phyloP scores from a whole-genome alignment of 2,113 vertebrate species.

The Raphicerus campestris region DNA sequence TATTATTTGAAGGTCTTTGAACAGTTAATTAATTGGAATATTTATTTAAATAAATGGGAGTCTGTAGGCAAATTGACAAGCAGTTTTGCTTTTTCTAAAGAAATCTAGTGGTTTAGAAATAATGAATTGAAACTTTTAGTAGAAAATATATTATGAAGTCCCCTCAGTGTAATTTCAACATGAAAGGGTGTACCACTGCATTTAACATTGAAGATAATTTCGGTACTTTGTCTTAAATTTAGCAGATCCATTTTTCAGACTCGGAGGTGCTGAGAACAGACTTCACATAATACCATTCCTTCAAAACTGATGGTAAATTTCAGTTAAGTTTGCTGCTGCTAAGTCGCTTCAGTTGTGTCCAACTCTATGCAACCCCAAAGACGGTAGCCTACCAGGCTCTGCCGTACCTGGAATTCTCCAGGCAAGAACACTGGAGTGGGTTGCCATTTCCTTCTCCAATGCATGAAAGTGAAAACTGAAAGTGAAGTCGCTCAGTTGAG shows the following conservation, averaged over 20 bases:
- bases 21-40: background rate
- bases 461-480: too few relatives aligned
- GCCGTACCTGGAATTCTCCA: too few relatives aligned
- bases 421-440: too few relatives aligned
- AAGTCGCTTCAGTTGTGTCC: too few relatives aligned
- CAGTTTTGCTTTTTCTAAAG: conserved; percentile 8
- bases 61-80: background rate
- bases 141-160: background rate
- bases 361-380: too few relatives aligned
- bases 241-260: background rate
- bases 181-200: background rate
- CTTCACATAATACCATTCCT: background rate
- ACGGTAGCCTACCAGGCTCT: too few relatives aligned
- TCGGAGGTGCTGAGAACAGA: background rate
- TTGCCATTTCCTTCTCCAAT: too few relatives aligned
- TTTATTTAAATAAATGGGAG: background rate
- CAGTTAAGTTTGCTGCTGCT: background rate
- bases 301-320: conserved; percentile 21
- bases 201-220: background rate
- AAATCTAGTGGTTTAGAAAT: conserved; percentile 19
- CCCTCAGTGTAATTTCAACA: background rate
- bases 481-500: too few relatives aligned
- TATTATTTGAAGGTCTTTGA: conserved; percentile 6
- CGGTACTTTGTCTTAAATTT: conserved; percentile 14
- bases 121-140: background rate